Conservation (phyloP, 2,113 vertebrate species). For the Diadophis punctatus region DNA sequence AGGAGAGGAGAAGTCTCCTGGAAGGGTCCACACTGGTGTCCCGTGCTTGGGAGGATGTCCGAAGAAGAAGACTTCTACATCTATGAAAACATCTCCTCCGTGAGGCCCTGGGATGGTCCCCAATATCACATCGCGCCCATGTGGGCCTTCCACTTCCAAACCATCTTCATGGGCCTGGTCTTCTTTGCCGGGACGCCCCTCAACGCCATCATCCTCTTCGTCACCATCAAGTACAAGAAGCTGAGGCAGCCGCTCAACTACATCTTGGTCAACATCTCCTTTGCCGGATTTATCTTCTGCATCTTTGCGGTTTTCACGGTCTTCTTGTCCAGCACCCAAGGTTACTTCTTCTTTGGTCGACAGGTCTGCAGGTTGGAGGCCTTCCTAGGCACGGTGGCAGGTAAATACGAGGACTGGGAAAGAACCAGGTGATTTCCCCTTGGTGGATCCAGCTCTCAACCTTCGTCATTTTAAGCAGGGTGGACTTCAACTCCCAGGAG, state of each 20-base stretch:
- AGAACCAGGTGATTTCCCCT: neutral
- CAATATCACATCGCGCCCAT: constrained; percentile 78
- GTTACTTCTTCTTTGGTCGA: constrained; percentile 76
- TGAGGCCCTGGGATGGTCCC: constrained; percentile 79
- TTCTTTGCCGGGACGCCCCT: constrained; percentile 71
- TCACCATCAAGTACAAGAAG: constrained; percentile 77
- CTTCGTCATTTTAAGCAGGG: neutral
- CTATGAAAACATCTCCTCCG: constrained; percentile 71
- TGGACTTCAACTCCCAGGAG: neutral
- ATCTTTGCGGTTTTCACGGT: constrained; percentile 73
- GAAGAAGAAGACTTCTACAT: constrained; percentile 75
- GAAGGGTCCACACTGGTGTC: neutral
- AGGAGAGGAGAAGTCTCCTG: neutral
- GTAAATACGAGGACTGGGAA: constrained; percentile 10
- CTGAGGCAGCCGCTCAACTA: constrained; percentile 80
- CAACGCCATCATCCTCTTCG: constrained; percentile 73
- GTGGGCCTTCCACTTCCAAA: constrained; percentile 80
- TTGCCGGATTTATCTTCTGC: constrained; percentile 72
- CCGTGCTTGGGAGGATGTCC: constrained; percentile 54
- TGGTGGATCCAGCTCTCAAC: neutral
- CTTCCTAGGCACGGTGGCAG: constrained; percentile 63
- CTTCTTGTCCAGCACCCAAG: constrained; percentile 69
- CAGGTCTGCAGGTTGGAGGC: constrained; percentile 70
- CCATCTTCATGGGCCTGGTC: constrained; percentile 78
- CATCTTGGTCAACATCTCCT: constrained; percentile 78